Evolutionary conservation across 2,888 invertebrate genomes (phyloP), one percentile per base, ranked within the genome.

Genomic region (Drosophila vallismaia): DNA sequence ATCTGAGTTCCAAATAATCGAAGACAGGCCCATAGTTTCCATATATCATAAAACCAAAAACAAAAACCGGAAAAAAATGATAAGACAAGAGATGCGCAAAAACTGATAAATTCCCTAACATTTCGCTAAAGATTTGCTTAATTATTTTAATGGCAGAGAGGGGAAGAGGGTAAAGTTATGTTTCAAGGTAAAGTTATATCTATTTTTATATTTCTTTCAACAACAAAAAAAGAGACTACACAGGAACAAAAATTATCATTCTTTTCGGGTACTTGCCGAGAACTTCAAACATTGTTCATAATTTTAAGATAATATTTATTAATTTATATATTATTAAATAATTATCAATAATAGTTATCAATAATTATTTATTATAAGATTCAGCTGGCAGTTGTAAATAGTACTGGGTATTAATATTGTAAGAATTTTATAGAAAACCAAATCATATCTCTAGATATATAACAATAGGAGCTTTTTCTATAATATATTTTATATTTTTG

Each of bases 21-120:
- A 24, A 28, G 14, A 9, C 26, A 40, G n/a, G 44, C 28, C 28
- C 12, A 12, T 3, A 10, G 45, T 70, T 67, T 70, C 57, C 67
- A n/a, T 12, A 29, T 7, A 28, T 24, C 26, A n/a, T 3, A 1
- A 3, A 46, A 12, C 28, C 24, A 24, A 24, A 44, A 24, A 42
- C 12, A 10, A 10, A 19, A 19, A 19, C 19, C 19, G 19, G 19
- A 19, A 19, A 19, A 19, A 19, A 19, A 19, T 3, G 44, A 44
- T 24, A 44, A 44, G 44, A 44, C 19, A 44, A 24, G 44, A 24
- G 44, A 24, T 6, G 5, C n/a, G n/a, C 19, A 10, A 10, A 14
- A 7, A 10, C 12, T 36, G 36, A 36, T 36, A 36, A 36, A n/a
- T 36, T 4, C 36, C 4, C 5, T 0, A n/a, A 36, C 36, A n/a